Base-by-base conservation (phyloP, 2,113 vertebrate species). In the Talpa occidentalis region DNA sequence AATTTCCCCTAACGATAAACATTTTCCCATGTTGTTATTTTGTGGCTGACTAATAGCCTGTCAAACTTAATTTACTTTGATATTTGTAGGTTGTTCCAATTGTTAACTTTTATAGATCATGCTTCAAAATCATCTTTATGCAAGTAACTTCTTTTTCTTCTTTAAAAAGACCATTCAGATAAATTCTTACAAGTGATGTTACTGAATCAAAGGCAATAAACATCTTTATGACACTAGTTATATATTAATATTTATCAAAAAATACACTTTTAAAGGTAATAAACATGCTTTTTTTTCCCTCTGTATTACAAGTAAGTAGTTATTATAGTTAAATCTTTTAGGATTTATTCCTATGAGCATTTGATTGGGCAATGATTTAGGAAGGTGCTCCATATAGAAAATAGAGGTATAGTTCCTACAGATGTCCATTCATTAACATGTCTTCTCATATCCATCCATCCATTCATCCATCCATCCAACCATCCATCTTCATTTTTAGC, bases 291-390 rank as follows among this genome's bases (percentile, higher is more conserved):
- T 0, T 74, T 3, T 86, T 85, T 10, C n/a, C n/a, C n/a, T 37
- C 49, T 35, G 4, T 77, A 40, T 77, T n/a, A 2, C 35, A 89
- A 81, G 10, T 54, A 88, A 93, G 30, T 9, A 85, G 30, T 89
- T 84, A 83, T 83, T 88, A 78, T 26, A 82, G 93, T 79, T 87
- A 28, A 83, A 90, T 90, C 4, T 5, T 72, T 90, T 66, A 56
- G 32, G 5, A 76, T 93, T 94, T 91, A 80, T 62, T 35, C 40
- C 32, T 66, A 15, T 54, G 28, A 73, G 3, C 42, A 64, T 1
- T 7, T 60, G 19, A 6, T 7, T 90, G 52, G 37, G 11, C 47
- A 76, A 32, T 84, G 60, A 81, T 69, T 84, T 80, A 81, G 73
- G 42, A 92, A 93, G 28, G 6, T 72, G 49, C 64, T 10, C n/a